These are phyloP conservation scores for Archivesica marissinica DNA, from an alignment of 1,140 invertebrate species.

Conservation along the genomic window DNA sequence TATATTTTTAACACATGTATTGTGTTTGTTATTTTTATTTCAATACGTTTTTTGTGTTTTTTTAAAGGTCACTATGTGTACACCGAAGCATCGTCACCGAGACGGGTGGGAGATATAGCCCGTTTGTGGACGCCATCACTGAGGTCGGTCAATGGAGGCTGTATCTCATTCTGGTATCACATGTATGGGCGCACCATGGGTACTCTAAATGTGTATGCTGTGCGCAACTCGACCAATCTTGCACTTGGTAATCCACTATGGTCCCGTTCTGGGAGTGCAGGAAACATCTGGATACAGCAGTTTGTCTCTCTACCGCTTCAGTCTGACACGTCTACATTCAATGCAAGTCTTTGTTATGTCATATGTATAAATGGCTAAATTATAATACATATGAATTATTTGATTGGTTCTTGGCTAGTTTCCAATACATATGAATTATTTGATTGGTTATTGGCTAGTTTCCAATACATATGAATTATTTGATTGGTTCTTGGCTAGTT, in stretches of 20 bases:
- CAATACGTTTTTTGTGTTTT: not conserved
- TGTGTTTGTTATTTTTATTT: not conserved
- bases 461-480: too few relatives aligned
- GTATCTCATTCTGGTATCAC: slow-evolving; percentile 88
- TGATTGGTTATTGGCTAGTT: too few relatives aligned
- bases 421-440: too few relatives aligned
- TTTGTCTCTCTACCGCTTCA: slow-evolving; percentile 56
- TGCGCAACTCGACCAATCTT: slow-evolving; percentile 50
- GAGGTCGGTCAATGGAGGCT: slow-evolving; percentile 59
- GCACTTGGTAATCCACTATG: slow-evolving; percentile 67
- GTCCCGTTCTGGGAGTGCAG: slow-evolving; percentile 73
- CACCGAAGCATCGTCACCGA: slow-evolving; percentile 88
- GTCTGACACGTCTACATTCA: slow-evolving; percentile 43
- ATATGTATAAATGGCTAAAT: too few relatives aligned
- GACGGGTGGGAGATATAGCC: slow-evolving; percentile 87
- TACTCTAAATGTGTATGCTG: slow-evolving; percentile 74
- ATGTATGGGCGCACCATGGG: slow-evolving; percentile 88
- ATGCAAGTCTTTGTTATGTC: slow-evolving; percentile 28
- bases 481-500: too few relatives aligned
- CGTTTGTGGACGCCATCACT: slow-evolving; percentile 67
- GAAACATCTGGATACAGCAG: slow-evolving; percentile 72
- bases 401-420: too few relatives aligned
- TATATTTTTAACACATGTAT: too few relatives aligned
- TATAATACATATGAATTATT: too few relatives aligned
- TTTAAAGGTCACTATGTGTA: slow-evolving; percentile 87